Evolutionary conservation across 2,113 vertebrate genomes (phyloP).

Genomic region (Ameiurus melas): DNA sequence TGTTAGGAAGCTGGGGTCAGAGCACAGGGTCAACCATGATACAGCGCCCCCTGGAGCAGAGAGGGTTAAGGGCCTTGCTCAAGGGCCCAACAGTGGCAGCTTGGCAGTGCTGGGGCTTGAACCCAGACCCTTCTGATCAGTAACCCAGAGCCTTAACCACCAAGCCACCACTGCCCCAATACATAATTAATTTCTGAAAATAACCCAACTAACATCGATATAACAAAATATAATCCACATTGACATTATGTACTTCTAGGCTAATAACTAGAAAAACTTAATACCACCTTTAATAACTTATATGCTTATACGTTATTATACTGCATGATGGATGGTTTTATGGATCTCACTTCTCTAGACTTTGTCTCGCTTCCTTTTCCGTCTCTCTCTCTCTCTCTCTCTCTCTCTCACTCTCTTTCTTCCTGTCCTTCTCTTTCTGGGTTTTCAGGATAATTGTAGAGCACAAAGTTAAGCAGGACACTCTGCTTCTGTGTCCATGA

Average conservation of each 20-base stretch:
- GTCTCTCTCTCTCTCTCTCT: neutral
- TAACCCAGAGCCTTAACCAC: no score
- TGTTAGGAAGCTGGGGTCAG: no score
- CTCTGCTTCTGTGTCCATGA: neutral
- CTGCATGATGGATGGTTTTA: no score
- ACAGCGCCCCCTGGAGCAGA: no score
- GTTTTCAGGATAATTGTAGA: neutral
- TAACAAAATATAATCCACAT: neutral
- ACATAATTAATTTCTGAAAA: neutral
- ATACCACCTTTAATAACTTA: neutral
- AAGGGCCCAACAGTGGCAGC: no score
- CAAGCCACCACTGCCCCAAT: no score
- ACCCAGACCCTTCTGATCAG: no score
- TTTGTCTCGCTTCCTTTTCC: neutral
- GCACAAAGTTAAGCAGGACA: neutral
- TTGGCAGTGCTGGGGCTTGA: no score
- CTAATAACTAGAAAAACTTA: neutral
- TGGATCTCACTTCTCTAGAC: no score
- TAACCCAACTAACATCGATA: neutral
- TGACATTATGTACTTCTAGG: no score
- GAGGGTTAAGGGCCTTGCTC: no score
- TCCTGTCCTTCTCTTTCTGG: neutral
- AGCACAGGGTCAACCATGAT: no score
- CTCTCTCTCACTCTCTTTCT: slow-evolving; percentile 12
- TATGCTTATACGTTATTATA: neutral